A percentile compares a stretch with the other conserved stretches of the same genome.
These are phyloP conservation scores for Chironex yamaguchii DNA, from an alignment of 30 jellyfish, hydroid and myxozoan species.

Conservation along the genomic window DNA sequence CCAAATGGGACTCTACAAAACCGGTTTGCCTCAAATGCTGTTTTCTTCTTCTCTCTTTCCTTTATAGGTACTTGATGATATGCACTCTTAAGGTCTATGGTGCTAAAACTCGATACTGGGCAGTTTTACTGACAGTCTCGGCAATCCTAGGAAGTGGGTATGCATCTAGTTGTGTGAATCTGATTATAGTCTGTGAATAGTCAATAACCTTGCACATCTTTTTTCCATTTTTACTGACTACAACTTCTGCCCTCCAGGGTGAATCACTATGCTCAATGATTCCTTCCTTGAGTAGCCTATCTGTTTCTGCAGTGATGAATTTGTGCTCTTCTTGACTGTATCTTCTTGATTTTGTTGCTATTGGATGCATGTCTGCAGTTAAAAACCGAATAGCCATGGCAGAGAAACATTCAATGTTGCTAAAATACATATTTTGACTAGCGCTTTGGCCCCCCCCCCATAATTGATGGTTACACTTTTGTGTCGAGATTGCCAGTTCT, in stretches of 20 bases:
- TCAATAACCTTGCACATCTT: slow-evolving; percentile 55
- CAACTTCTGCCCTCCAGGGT: slow-evolving; percentile 74
- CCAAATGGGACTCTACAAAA: slow-evolving; percentile 45
- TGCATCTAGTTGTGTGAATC: slow-evolving; percentile 71
- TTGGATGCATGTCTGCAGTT: slow-evolving; percentile 47
- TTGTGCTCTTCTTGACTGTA: slow-evolving; percentile 34
- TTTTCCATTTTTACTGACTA: slow-evolving; percentile 32
- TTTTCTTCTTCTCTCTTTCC: slow-evolving; percentile 1
- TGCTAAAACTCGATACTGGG: slow-evolving; percentile 38
- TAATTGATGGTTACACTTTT: slow-evolving; percentile 22
- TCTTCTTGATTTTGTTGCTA: slow-evolving; percentile 30
- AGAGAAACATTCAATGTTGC: slow-evolving; percentile 27
- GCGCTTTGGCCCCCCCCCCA: slow-evolving; percentile 36
- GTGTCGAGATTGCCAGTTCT: slow-evolving; percentile 60
- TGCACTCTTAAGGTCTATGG: slow-evolving; percentile 61
- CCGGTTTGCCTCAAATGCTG: slow-evolving; percentile 63
- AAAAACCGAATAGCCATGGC: slow-evolving; percentile 19
- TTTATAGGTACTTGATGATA: slow-evolving; percentile 59
- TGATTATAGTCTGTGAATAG: slow-evolving; percentile 65
- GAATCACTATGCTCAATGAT: slow-evolving; percentile 64
- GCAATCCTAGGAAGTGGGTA: slow-evolving; percentile 66
- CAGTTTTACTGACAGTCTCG: slow-evolving; percentile 33
- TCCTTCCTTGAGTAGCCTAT: slow-evolving; percentile 30
- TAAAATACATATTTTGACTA: background rate
- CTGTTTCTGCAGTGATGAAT: slow-evolving; percentile 66